Conservation (phyloP, 2,113 vertebrate genomes). For the Tetrao urogallus region DNA sequence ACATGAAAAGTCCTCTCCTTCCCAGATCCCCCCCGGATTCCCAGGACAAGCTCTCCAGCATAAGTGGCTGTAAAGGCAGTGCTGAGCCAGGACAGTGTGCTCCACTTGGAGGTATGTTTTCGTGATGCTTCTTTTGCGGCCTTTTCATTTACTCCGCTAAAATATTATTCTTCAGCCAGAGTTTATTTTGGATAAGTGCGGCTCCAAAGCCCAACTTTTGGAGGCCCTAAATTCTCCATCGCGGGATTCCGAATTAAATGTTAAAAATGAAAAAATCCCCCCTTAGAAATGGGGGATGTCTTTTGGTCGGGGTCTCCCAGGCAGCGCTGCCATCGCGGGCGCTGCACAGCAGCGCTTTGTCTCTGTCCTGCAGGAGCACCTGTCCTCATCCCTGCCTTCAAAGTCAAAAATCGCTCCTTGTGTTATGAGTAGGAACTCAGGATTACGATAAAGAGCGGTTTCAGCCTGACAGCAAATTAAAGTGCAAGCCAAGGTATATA, state of each 20-base stretch:
- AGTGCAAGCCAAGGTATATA: background rate
- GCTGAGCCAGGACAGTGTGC: background rate
- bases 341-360: accelerated
- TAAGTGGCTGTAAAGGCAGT: background rate
- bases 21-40: background rate
- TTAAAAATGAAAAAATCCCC: background rate
- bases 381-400: background rate
- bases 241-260: background rate
- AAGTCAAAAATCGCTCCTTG: background rate
- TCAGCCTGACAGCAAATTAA: background rate
- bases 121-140: background rate
- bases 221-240: background rate
- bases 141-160: background rate
- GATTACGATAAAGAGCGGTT: background rate
- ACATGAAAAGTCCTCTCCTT: background rate
- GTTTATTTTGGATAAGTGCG: background rate
- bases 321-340: background rate
- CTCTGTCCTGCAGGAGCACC: background rate
- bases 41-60: background rate
- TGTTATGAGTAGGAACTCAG: background rate
- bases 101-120: conserved; percentile 40
- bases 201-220: background rate
- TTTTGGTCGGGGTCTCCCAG: background rate
- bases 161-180: background rate
- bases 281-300: accelerated